These are phyloP conservation scores for Mythimna albipuncta DNA, from an alignment of 2,888 invertebrate genomes.

Conservation along the genomic window DNA sequence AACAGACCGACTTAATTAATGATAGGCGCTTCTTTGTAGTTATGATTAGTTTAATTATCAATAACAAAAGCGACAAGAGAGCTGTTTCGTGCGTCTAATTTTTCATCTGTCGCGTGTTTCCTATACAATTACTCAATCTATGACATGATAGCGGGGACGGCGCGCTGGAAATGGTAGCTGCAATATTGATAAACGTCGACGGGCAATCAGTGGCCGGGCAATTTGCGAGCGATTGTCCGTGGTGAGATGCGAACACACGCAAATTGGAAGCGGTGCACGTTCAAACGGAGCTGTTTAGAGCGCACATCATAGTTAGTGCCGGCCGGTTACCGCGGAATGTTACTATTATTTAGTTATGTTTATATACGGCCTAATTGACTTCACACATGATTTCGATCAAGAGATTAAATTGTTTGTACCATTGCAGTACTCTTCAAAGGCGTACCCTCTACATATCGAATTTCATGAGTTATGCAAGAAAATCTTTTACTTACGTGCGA, in stretches of 20 bases:
- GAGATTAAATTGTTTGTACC: neutral
- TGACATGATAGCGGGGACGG: slow-evolving; percentile 68
- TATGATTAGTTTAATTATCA: slow-evolving; percentile 79
- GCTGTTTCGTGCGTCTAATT: slow-evolving; percentile 72
- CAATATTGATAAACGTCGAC: slow-evolving; percentile 89
- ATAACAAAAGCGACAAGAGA: slow-evolving; percentile 75
- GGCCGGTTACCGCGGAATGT: slow-evolving; percentile 51
- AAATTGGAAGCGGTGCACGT: slow-evolving; percentile 83
- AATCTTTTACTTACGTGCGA: neutral
- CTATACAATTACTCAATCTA: slow-evolving; percentile 68
- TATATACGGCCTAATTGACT: slow-evolving; percentile 40
- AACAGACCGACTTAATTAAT: slow-evolving; percentile 83
- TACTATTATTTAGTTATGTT: slow-evolving; percentile 57
- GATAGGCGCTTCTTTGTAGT: slow-evolving; percentile 72
- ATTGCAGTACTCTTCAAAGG: neutral
- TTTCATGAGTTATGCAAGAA: neutral
- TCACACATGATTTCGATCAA: slow-evolving; percentile 27
- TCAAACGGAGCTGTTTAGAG: slow-evolving; percentile 79
- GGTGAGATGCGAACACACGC: slow-evolving; percentile 83
- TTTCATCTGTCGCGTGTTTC: slow-evolving; percentile 73
- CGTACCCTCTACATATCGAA: neutral
- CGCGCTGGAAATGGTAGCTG: slow-evolving; percentile 72
- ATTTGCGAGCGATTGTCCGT: slow-evolving; percentile 89
- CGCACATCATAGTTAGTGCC: slow-evolving; percentile 65
- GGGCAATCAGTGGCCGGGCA: slow-evolving; percentile 86